Base-by-base conservation (phyloP, 2,113 vertebrate species). In the Pyxicephalus adspersus region DNA sequence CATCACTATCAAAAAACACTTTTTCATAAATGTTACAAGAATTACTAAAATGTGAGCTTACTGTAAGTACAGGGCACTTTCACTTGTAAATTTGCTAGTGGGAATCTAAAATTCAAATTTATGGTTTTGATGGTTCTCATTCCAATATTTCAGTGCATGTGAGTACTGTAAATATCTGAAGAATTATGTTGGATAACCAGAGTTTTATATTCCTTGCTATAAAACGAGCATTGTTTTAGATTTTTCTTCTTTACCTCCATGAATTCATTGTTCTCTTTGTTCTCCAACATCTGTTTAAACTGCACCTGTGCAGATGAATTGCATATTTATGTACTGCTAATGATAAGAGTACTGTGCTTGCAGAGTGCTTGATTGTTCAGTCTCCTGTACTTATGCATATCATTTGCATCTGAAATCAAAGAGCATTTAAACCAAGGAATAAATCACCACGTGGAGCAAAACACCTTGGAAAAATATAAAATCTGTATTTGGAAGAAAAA, bases 341-440 rank as follows among this genome's bases (percentile, higher is more conserved):
- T 86, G 82, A 87, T 77, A 86, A 88, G 85, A 88, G 83, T 87
- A 83, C 83, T 72, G 58, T 76, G 72, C 84, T 5, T 74, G 71
- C 18, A 54, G 71, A 85, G 84, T 85, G 71, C 17, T 63, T 77
- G 72, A 87, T 88, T 88, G 85, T 83, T 86, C 70, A 83, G 25
- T 76, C 81, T 85, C 70, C 80, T 73, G 72, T 87, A 73, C 76
- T 80, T 86, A 86, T 71, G 65, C 84, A 90, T 91, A 85, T 88
- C 74, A 89, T 91, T 86, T 89, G 63, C 86, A 80, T 83, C 45
- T 58, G 75, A 74, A 85, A 77, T 67, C 81, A 72, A 55, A 65
- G 83, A 34, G 45, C 15, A 34, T 70, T 61, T 58, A 34, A 73
- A 58, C 29, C 54, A 64, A 22, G 19, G 34, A 54, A 22, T 23